Evolutionary conservation across 1,140 invertebrate species (phyloP).

Genomic region (Brachionus paranguensis): DNA sequence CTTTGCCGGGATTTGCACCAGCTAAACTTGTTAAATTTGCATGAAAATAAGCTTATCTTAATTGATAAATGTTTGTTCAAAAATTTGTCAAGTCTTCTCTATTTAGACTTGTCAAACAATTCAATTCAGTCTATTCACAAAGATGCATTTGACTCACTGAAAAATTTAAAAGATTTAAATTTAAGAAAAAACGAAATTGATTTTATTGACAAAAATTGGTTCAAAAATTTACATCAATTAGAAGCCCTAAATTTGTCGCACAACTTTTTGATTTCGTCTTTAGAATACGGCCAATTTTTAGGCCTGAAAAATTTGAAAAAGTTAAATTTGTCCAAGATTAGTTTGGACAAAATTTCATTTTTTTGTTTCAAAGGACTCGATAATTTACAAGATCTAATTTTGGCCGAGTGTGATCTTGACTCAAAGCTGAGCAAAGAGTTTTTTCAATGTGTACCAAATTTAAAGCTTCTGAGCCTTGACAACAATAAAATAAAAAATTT

Average conservation of each 20-base stretch:
- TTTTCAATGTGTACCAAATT: neutral
- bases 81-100: neutral
- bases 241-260: neutral
- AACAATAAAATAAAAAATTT: neutral
- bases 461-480: neutral
- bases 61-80: neutral
- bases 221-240: neutral
- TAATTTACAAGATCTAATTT: neutral
- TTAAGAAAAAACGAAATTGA: conserved; percentile 5
- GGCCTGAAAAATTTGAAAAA: neutral
- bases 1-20: neutral
- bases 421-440: neutral
- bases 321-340: neutral
- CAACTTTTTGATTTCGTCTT: neutral
- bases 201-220: neutral
- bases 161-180: neutral
- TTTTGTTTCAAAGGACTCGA: neutral
- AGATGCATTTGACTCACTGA: neutral
- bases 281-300: neutral
- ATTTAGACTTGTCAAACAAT: neutral
- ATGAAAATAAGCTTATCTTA: neutral
- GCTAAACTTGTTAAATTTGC: neutral
- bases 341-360: neutral
- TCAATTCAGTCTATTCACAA: conserved; percentile 1
- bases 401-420: neutral